These are phyloP conservation scores for Catamblyrhynchus diadema DNA, from an alignment of 2,797 vertebrate species.

Conservation along the genomic window DNA sequence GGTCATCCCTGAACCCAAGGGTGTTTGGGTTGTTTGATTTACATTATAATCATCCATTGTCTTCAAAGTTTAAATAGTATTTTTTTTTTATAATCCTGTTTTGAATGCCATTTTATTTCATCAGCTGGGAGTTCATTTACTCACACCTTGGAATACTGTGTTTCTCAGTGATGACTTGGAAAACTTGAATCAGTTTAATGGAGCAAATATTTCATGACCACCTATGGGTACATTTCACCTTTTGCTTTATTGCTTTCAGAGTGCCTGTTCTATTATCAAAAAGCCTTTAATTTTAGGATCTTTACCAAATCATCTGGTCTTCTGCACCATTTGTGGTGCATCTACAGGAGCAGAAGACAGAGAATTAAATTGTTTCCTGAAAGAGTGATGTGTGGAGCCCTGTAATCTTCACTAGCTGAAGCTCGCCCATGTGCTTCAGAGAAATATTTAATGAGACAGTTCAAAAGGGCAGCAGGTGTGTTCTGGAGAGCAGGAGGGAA, in stretches of 20 bases:
- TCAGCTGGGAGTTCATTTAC: not conserved
- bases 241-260: not conserved
- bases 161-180: not conserved
- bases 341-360: not conserved
- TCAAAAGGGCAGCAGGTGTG: conserved; percentile 9
- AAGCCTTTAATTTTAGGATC: not conserved
- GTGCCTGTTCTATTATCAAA: not conserved
- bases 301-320: not conserved
- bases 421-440: not conserved
- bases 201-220: not conserved
- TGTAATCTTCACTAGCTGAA: not conserved
- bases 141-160: not conserved
- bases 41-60: not conserved
- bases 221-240: not conserved
- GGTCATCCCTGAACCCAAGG: not conserved
- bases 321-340: not conserved
- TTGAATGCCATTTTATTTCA: not conserved
- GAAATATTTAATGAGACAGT: not conserved
- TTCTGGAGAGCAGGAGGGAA: not conserved
- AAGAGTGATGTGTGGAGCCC: not conserved
- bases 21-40: not conserved
- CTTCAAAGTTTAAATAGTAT: not conserved
- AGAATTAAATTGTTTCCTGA: not conserved
- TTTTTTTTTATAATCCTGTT: not conserved
- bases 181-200: not conserved